A percentile compares a stretch with the other conserved stretches of the same genome.
Conservation (phyloP, 2,797 vertebrate genomes). For the Schizopygopsis pylzovi region DNA sequence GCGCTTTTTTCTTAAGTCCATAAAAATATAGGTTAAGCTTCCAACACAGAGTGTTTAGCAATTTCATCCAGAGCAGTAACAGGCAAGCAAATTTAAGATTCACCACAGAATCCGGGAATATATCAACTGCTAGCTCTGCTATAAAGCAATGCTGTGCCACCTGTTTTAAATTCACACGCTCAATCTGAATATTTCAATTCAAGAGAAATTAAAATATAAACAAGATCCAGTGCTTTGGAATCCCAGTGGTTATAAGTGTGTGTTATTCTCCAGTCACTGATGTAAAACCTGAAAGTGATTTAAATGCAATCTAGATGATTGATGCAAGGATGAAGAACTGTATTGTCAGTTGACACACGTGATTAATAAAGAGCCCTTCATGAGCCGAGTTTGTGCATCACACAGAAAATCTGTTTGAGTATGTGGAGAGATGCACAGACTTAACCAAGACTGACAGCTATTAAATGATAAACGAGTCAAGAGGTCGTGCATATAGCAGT, state of each 20-base stretch:
- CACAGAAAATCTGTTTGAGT: not conserved
- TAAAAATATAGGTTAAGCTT: conserved; percentile 8
- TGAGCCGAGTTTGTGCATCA: not conserved
- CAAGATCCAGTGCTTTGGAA: not conserved
- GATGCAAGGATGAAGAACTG: not conserved
- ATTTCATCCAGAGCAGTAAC: not conserved
- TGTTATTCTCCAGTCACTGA: not conserved
- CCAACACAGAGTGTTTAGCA: not conserved
- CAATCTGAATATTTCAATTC: not conserved
- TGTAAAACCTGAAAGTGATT: conserved; percentile 1
- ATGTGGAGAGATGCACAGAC: not conserved
- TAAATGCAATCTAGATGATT: not conserved
- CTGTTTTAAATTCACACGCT: not conserved
- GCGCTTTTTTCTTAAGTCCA: not conserved
- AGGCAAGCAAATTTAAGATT: not conserved
- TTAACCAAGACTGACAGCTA: conserved; percentile 11
- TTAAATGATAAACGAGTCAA: not conserved
- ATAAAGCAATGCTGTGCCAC: not conserved
- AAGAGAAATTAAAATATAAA: not conserved
- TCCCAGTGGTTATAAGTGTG: not conserved
- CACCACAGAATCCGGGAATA: not conserved
- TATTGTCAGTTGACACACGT: not conserved
- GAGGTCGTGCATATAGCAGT: not conserved
- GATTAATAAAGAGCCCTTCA: conserved; percentile 2
- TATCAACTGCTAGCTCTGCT: not conserved